A percentile compares a stretch with the other conserved stretches of the same genome.
These are phyloP conservation scores for Polypterus senegalus DNA, from an alignment of 2,113 vertebrate genomes.

Conservation along the genomic window DNA sequence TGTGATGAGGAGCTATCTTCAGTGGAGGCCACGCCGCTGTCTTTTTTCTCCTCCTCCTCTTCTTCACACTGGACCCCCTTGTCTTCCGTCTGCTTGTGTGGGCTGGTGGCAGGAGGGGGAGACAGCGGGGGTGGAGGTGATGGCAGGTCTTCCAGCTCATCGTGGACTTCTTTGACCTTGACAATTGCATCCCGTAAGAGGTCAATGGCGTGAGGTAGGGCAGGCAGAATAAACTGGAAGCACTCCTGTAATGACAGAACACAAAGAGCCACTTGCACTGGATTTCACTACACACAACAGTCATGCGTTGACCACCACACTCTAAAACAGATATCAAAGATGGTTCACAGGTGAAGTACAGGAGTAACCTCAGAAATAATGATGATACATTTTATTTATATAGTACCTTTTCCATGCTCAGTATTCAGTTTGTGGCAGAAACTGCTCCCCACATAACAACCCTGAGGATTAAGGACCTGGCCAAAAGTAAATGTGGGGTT, in stretches of 20 bases:
- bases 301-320: no score
- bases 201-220: slow-evolving; percentile 95
- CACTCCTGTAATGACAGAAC: slow-evolving; percentile 69
- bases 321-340: no score
- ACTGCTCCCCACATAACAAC: no score
- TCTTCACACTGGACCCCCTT: slow-evolving; percentile 95
- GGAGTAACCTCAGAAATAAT: no score
- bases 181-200: slow-evolving; percentile 89
- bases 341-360: no score
- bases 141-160: slow-evolving; percentile 89
- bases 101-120: slow-evolving; percentile 79
- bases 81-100: slow-evolving; percentile 89
- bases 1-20: slow-evolving; percentile 93
- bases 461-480: no score
- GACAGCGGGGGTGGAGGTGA: slow-evolving; percentile 84
- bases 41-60: slow-evolving; percentile 95
- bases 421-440: no score
- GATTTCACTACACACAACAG: no score
- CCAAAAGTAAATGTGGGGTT: no score
- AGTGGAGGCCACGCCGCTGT: slow-evolving; percentile 88
- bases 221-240: slow-evolving; percentile 98
- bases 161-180: slow-evolving; percentile 84
- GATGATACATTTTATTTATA: no score
- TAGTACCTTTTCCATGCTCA: no score
- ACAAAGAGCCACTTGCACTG: background rate